phyloP scores from a whole-genome alignment of 2,113 vertebrate genomes.

The Pseudopodoces humilis region DNA sequence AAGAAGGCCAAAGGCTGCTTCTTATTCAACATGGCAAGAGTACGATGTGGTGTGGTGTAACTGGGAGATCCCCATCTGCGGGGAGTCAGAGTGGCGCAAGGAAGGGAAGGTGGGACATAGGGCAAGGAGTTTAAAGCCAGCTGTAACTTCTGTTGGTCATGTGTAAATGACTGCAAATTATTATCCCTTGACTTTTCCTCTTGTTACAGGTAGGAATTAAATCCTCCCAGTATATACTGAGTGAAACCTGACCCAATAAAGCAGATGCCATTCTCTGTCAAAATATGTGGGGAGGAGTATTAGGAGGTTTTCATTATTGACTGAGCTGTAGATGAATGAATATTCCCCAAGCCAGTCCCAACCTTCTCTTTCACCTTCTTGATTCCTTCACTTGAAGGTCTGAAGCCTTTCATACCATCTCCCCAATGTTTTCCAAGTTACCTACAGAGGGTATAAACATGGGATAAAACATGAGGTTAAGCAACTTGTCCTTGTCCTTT shows the following conservation, averaged over 20 bases:
- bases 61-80: background rate
- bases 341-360: background rate
- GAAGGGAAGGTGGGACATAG: background rate
- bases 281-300: background rate
- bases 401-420: background rate
- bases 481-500: background rate
- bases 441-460: background rate
- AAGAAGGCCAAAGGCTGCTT: background rate
- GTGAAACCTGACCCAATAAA: background rate
- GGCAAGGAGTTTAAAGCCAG: background rate
- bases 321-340: background rate
- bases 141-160: background rate
- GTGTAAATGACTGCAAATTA: background rate
- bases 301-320: background rate
- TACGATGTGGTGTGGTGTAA: background rate
- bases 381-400: background rate
- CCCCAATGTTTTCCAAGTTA: background rate
- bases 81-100: background rate
- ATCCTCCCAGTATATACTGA: background rate
- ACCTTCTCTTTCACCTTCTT: background rate
- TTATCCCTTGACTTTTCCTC: background rate
- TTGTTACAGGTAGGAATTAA: slow-evolving; percentile 17
- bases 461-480: background rate
- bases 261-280: background rate
- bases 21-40: background rate